Percentiles rank a stretch among this genome's conserved stretches.
phyloP scores from a whole-genome alignment of 2,113 vertebrate species.

The Thamnaconus septentrionalis region DNA sequence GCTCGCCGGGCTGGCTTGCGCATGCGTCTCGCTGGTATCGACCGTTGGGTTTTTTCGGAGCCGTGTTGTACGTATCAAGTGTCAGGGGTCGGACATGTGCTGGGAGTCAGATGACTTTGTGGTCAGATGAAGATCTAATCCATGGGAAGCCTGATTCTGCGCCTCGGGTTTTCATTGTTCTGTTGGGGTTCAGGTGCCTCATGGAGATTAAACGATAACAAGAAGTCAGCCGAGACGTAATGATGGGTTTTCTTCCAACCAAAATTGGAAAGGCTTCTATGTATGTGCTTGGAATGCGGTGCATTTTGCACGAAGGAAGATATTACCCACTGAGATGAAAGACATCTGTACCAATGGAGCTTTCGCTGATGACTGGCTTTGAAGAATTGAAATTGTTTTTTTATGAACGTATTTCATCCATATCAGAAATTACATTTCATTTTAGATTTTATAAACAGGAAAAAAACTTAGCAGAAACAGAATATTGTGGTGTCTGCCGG shows the following conservation, averaged over 20 bases:
- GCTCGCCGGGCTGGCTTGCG: neutral
- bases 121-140: constrained; percentile 59
- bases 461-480: constrained; percentile 6
- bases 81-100: constrained; percentile 47
- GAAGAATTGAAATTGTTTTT: no score
- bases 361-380: no score
- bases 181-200: constrained; percentile 26
- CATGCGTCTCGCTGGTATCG: constrained; percentile 35
- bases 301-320: neutral
- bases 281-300: no score
- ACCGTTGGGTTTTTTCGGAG: constrained; percentile 41
- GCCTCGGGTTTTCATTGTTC: constrained; percentile 57
- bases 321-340: constrained; percentile 24
- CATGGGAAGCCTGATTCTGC: constrained; percentile 47
- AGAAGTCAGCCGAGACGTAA: no score
- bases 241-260: no score
- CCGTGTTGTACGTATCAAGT: constrained; percentile 53
- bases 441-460: no score
- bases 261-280: no score
- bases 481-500: constrained; percentile 11
- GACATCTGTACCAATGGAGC: no score
- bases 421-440: no score
- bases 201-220: constrained; percentile 6
- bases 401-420: no score
- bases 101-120: constrained; percentile 57